Evolutionary conservation across 2,888 invertebrate species (phyloP), one percentile per base, ranked within the genome.

Genomic region (Unio pictorum): DNA sequence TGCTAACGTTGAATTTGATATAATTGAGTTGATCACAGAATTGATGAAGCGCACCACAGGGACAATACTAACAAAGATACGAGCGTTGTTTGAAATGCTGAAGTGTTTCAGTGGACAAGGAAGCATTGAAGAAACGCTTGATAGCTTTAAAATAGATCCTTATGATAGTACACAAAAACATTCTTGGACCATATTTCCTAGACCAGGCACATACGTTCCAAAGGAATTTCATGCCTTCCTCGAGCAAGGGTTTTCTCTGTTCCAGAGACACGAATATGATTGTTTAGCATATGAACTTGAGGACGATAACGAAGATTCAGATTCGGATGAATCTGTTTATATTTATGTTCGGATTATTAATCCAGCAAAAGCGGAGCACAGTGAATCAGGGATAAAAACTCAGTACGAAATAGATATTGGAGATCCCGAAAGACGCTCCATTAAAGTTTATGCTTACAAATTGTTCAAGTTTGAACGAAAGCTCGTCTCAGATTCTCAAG

Each of bases 131-230:
- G 61, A 61, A 55, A 61, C 59, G 28, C 56, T 73, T 4, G 73
- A 73, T 55, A 45, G 26, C 5, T 18, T 28, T 0, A 4, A 11
- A 2, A 67, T 73, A 17, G 28, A 61, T 8, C 55, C 59, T 11
- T 69, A 67, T 45, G 62, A 67, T 17, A 26, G 30, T 4, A 23
- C 63, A 34, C 18, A 20, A 15, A 45, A 58, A 11, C 20, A 28
- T 4, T 18, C 7, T 15, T 28, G 6, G 7, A 63, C 63, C 11
- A 54, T 70, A 7, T 71, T 79, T 45, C 79, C 79, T 28, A 54
- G 57, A n/a, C 69, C 73, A 15, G 78, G 80, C 4, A 71, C 72
- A 18, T 67, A 68, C n/a, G 74, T 80, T 34, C 73, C 73, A 18
- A 57, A n/a, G 15, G 60, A 70, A 15, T 72, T 72, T 56, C 71